Conservation (phyloP, 2,888 invertebrate genomes). For the Candidula unifasciata region DNA sequence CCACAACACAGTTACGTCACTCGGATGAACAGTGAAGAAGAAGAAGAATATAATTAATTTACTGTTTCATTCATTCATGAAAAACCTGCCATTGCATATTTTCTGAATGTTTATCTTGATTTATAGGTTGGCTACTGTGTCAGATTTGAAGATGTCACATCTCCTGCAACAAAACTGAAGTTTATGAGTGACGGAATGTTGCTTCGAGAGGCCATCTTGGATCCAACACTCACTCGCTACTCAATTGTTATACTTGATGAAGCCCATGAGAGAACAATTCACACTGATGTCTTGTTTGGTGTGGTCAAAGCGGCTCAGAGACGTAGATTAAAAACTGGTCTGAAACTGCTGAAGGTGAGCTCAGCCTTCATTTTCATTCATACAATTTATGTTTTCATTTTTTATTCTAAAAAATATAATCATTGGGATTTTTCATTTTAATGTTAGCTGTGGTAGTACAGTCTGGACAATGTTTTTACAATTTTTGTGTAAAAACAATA, state of each 20-base stretch:
- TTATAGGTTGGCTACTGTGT: constrained; percentile 81
- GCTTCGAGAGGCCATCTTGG: constrained; percentile 89
- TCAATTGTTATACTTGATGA: constrained; percentile 92
- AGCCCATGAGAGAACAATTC: constrained; percentile 95
- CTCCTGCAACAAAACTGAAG: constrained; percentile 87
- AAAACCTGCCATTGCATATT: not conserved
- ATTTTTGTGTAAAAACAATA: too few species aligned
- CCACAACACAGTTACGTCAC: too few species aligned
- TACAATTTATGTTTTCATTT: too few species aligned
- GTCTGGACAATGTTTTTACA: too few species aligned
- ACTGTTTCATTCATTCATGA: too few species aligned
- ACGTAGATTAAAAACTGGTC: constrained; percentile 80
- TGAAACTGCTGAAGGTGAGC: constrained; percentile 66
- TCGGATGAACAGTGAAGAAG: too few species aligned
- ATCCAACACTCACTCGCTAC: constrained; percentile 81
- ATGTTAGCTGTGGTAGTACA: too few species aligned
- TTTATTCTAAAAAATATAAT: too few species aligned
- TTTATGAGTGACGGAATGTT: constrained; percentile 97
- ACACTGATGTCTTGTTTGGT: constrained; percentile 95
- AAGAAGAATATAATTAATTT: too few species aligned
- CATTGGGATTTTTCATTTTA: too few species aligned
- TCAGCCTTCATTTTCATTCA: not conserved
- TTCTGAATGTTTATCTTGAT: not conserved
- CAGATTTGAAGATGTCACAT: constrained; percentile 93
- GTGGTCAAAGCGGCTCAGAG: constrained; percentile 92